Evolutionary conservation across 1,140 invertebrate genomes (phyloP).

Genomic region (Drosophila sulfurigaster): DNA sequence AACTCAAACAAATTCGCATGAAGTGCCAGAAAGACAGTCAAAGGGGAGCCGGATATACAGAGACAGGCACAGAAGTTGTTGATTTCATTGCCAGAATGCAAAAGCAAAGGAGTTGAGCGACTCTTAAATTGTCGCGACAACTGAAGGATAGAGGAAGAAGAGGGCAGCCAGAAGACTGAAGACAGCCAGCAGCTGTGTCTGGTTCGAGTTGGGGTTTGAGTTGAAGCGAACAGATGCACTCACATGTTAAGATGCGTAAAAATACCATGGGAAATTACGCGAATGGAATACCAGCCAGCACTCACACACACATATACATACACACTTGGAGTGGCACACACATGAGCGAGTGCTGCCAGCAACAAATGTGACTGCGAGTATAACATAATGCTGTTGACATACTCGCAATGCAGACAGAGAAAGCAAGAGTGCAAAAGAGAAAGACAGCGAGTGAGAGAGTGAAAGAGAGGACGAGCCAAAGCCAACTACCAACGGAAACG

Average conservation of each 20-base stretch:
- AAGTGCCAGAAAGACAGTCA: not conserved
- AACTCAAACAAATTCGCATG: too few relatives aligned
- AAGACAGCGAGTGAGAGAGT: not conserved
- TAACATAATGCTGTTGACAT: constrained; percentile 78
- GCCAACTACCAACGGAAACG: constrained; percentile 76
- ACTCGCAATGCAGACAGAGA: constrained; percentile 36
- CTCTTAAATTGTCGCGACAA: constrained; percentile 58
- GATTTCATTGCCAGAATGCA: constrained; percentile 55
- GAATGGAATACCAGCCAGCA: constrained; percentile 66
- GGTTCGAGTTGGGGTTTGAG: not conserved
- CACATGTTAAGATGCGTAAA: constrained; percentile 59
- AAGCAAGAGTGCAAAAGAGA: constrained; percentile 1
- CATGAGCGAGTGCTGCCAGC: constrained; percentile 27
- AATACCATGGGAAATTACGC: constrained; percentile 80
- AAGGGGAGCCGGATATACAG: not conserved
- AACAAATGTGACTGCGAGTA: constrained; percentile 38
- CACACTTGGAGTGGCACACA: constrained; percentile 10
- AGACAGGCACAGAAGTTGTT: constrained; percentile 32
- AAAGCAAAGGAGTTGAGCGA: constrained; percentile 43
- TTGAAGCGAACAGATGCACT: constrained; percentile 55
- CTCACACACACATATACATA: constrained; percentile 17
- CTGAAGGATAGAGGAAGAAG: constrained; percentile 22
- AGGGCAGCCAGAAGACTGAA: not conserved
- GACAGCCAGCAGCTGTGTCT: constrained; percentile 4
- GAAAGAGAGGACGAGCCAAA: constrained; percentile 22